phyloP scores from a whole-genome alignment of 1,140 invertebrate species.

The Euglossa dilemma region DNA sequence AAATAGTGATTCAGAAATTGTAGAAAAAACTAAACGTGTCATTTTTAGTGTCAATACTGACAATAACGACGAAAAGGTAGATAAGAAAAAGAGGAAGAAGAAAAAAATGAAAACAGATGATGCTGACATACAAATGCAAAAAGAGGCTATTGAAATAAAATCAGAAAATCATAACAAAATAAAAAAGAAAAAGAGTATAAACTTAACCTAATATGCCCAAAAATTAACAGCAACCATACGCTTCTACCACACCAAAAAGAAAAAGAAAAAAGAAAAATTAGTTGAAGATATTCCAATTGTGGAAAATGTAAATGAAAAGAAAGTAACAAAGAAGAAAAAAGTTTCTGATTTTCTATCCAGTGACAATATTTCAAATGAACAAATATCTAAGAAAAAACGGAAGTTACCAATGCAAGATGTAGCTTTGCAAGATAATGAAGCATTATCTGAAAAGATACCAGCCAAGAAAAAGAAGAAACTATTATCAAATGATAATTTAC shows the following conservation, averaged over 20 bases:
- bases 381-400: constrained; percentile 7
- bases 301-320: neutral
- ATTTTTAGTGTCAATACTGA: neutral
- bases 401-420: neutral
- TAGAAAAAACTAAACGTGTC: constrained; percentile 3
- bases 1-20: neutral
- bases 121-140: too few species aligned
- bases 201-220: too few species aligned
- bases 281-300: neutral
- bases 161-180: neutral
- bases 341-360: neutral
- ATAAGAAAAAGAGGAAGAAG: constrained; percentile 41
- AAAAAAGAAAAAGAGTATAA: constrained; percentile 45
- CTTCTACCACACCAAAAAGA: too few species aligned
- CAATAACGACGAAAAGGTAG: constrained; percentile 15
- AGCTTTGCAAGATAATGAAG: too few species aligned
- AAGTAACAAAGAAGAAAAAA: constrained; percentile 12
- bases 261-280: constrained; percentile 47
- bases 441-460: neutral
- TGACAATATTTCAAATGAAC: neutral
- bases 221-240: neutral
- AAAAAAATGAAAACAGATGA: constrained; percentile 1
- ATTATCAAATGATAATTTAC: neutral
- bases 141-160: neutral
- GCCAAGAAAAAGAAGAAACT: neutral